Conservation (phyloP, 1,140 invertebrate species). For the Orussus abietinus region DNA sequence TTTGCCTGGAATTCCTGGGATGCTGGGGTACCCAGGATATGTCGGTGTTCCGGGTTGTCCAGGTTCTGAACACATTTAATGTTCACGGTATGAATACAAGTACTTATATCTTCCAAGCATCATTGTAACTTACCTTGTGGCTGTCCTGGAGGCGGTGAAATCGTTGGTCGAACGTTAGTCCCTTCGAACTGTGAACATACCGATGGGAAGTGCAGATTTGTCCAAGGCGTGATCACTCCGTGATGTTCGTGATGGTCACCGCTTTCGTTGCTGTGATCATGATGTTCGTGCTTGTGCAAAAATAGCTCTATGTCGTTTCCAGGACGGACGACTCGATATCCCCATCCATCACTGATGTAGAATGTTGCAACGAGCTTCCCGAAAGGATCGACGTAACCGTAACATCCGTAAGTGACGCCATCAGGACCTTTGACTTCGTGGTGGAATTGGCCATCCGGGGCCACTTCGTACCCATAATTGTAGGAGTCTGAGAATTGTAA, state of each 20-base stretch:
- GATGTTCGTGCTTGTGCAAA: slow-evolving; percentile 45
- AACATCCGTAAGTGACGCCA: slow-evolving; percentile 74
- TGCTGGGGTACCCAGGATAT: too few relatives aligned
- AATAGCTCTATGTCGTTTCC: slow-evolving; percentile 67
- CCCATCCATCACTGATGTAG: slow-evolving; percentile 74
- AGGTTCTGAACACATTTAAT: slow-evolving; percentile 18
- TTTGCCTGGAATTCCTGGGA: too few relatives aligned
- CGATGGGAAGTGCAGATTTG: slow-evolving; percentile 60
- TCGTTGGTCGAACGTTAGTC: slow-evolving; percentile 7
- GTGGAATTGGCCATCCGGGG: slow-evolving; percentile 71
- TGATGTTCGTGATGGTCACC: slow-evolving; percentile 48
- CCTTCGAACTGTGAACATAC: slow-evolving; percentile 52
- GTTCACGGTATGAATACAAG: too few relatives aligned
- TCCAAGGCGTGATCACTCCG: slow-evolving; percentile 58
- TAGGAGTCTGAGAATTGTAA: slow-evolving; percentile 56
- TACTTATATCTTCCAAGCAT: too few relatives aligned
- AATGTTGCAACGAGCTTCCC: slow-evolving; percentile 65
- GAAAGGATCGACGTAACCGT: slow-evolving; percentile 69
- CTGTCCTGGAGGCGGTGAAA: slow-evolving; percentile 12
- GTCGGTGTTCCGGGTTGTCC: slow-evolving; percentile 12
- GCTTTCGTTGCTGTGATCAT: slow-evolving; percentile 16
- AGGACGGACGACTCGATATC: slow-evolving; percentile 68
- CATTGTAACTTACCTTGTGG: too few relatives aligned
- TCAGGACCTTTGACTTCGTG: slow-evolving; percentile 70
- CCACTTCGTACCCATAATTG: slow-evolving; percentile 71